Conservation (phyloP, 2,113 vertebrate genomes). For the Synodontis membranacea region DNA sequence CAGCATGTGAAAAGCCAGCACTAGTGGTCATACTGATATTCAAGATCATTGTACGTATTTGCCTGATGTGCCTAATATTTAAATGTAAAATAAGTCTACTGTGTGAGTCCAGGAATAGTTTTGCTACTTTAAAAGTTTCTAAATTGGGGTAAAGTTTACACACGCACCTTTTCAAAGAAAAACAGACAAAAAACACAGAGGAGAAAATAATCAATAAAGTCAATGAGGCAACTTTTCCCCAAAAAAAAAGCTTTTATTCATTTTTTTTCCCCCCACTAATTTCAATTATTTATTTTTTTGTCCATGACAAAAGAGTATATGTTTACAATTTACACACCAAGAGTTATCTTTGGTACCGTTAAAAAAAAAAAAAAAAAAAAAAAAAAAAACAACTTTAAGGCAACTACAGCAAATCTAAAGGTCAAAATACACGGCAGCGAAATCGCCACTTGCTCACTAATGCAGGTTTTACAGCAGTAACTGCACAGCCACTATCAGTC, state of each 20-base stretch:
- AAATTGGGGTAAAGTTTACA: too few relatives aligned
- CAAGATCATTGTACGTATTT: neutral
- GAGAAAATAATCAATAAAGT: neutral
- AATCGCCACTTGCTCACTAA: slow-evolving; percentile 9
- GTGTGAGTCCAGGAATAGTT: too few relatives aligned
- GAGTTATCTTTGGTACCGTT: slow-evolving; percentile 73
- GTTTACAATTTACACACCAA: slow-evolving; percentile 53
- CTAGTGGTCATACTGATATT: neutral
- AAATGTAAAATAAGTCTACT: neutral
- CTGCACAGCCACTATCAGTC: slow-evolving; percentile 15
- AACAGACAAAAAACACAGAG: neutral
- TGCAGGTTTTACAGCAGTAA: slow-evolving; percentile 47
- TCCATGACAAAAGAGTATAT: slow-evolving; percentile 46
- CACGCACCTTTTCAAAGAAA: neutral
- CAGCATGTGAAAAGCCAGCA: neutral
- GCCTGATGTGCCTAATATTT: neutral
- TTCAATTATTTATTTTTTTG: too few relatives aligned
- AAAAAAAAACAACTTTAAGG: slow-evolving; percentile 65
- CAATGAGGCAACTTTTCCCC: neutral
- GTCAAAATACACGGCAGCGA: slow-evolving; percentile 61
- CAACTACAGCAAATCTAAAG: slow-evolving; percentile 72
- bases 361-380: slow-evolving; percentile 52
- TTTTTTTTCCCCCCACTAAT: slow-evolving; percentile 4
- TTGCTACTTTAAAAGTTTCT: neutral
- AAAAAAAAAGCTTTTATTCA: slow-evolving; percentile 47